phyloP scores from a whole-genome alignment of 2,797 vertebrate species.

The Cygnus olor region DNA sequence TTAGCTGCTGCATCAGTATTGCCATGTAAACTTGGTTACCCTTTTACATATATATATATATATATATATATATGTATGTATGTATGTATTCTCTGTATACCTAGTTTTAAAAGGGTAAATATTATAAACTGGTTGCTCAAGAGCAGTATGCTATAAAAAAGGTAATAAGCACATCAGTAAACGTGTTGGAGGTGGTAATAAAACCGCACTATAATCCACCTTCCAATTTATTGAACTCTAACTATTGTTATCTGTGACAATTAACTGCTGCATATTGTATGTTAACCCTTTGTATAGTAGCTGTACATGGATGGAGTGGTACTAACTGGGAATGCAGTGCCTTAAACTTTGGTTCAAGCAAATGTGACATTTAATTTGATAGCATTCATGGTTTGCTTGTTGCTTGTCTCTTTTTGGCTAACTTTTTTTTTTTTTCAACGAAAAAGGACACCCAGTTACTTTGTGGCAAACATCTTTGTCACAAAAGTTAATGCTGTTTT shows the following conservation, averaged over 20 bases:
- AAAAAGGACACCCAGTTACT: not conserved
- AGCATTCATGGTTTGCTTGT: not conserved
- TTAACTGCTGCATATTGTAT: not conserved
- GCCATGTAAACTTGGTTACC: slow-evolving; percentile 26
- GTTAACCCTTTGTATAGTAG: not conserved
- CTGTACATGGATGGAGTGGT: not conserved
- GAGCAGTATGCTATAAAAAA: slow-evolving; percentile 47
- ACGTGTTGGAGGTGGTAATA: slow-evolving; percentile 56
- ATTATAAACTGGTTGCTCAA: slow-evolving; percentile 60
- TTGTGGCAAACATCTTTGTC: not conserved
- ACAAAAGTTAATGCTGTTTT: not conserved
- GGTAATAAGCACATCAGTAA: slow-evolving; percentile 51
- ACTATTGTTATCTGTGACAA: not conserved
- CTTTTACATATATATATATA: not conserved
- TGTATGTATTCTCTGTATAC: slow-evolving; percentile 19
- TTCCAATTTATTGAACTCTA: slow-evolving; percentile 38
- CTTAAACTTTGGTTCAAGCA: not conserved
- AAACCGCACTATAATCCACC: slow-evolving; percentile 46
- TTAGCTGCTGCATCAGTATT: not conserved
- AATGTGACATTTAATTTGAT: not conserved
- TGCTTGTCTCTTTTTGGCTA: not conserved
- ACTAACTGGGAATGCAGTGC: not conserved
- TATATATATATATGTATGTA: too few relatives aligned
- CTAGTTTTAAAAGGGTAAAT: slow-evolving; percentile 45
- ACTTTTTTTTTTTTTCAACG: not conserved